Evolutionary conservation across 2,888 invertebrate species (phyloP).

Genomic region (Chironomus tentans): DNA sequence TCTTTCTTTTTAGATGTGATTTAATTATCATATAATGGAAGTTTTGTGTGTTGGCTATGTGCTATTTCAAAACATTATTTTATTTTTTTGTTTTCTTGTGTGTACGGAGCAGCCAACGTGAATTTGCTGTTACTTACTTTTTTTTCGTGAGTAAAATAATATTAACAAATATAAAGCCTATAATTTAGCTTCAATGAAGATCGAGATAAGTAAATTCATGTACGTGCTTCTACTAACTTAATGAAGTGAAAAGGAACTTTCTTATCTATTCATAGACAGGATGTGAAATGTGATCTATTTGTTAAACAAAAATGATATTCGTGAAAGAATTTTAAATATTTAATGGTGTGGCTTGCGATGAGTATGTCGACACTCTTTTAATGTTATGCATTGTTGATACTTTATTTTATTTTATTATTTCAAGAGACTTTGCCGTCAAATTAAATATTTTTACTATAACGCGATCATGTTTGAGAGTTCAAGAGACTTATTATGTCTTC

Average conservation of each 20-base stretch:
- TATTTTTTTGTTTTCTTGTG: neutral
- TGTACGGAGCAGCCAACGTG: neutral
- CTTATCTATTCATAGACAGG: neutral
- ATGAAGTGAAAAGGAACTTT: neutral
- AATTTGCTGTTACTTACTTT: neutral
- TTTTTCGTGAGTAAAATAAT: neutral
- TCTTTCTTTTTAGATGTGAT: constrained; percentile 7
- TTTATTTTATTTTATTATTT: too few species aligned
- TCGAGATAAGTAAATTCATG: too few species aligned
- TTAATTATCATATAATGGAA: constrained; percentile 25
- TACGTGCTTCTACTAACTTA: neutral
- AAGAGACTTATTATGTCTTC: too few species aligned
- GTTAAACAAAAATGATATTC: too few species aligned
- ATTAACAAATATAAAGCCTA: neutral
- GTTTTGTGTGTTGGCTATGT: neutral
- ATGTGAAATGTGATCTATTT: neutral
- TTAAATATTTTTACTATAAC: too few species aligned
- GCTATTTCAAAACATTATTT: neutral
- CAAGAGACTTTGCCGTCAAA: too few species aligned
- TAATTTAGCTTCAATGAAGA: too few species aligned
- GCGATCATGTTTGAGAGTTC: too few species aligned
- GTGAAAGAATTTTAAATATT: too few species aligned
- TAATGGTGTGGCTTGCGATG: too few species aligned
- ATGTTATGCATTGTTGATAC: too few species aligned
- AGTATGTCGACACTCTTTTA: too few species aligned